Base-by-base conservation (phyloP, 1,140 invertebrate species). In the Sycophaga agraensis region DNA sequence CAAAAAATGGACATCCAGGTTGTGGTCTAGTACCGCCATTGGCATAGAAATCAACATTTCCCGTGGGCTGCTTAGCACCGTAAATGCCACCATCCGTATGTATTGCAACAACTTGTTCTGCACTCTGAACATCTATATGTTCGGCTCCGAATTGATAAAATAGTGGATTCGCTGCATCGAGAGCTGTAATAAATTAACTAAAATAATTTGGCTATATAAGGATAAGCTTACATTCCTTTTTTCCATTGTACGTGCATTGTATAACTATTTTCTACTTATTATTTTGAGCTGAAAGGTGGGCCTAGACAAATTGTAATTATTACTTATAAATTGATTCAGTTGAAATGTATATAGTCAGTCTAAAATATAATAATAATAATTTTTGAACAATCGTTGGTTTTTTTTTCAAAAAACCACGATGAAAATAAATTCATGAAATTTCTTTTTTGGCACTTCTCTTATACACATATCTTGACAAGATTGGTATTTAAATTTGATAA, bases 41-140 rank as follows among this genome's bases (percentile, higher is more conserved):
- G 1, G 85, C 82, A 75, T 86, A 90, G 73, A 89, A 90, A 69
- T 90, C 88, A 0, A 86, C 79, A 35, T 85, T 83, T 0, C 87
- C 88, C 0, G 81, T 67, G 9, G 68, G 62, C 14, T 24, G 22
- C 0, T 66, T 39, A 22, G 77, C 71, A 11, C 83, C 82, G 39
- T 81, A 78, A 17, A 76, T 60, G 14, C 80, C 82, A 35, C 72
- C 81, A 65, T 88, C 85, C 0, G 86, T 87, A 65, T 89, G 88
- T 42, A 88, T 82, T 0, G 86, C 79, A 68, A 87, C 86, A 0
- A 88, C 83, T 28, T 84, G 77, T 8, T 70, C 40, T 0, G 85
- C 86, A 19, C 61, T 63, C 0, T 7, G 14, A 1, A 16, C 16
- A 24, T 46, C 14, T 19, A 63, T 45, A n/a, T 63, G 61, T 64